Percentiles rank a stretch among this genome's conserved stretches.
Conservation (phyloP, 2,797 vertebrate genomes). For the Delichon dasypus region DNA sequence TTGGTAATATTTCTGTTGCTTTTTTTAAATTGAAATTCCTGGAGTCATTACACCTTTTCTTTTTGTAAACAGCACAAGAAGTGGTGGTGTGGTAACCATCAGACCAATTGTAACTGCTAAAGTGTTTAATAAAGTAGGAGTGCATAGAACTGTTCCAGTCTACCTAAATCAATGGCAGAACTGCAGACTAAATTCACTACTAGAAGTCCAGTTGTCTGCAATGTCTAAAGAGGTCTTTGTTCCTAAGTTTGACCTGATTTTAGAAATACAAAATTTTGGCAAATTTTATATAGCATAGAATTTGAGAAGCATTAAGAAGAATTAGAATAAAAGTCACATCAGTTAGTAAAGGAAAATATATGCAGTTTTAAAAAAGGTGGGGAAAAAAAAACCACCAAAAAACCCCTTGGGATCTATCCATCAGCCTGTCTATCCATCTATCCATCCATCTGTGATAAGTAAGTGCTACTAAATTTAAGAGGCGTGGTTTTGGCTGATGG, state of each 20-base stretch:
- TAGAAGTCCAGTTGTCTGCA: neutral
- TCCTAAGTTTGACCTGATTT: neutral
- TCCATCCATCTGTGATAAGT: neutral
- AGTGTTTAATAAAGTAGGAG: neutral
- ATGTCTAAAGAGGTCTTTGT: neutral
- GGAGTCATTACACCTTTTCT: neutral
- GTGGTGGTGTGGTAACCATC: neutral
- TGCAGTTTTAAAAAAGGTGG: rapidly evolving
- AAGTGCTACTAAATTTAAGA: neutral
- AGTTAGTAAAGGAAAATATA: neutral
- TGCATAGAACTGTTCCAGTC: neutral
- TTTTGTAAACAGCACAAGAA: neutral
- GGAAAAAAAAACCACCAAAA: neutral
- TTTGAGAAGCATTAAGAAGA: neutral
- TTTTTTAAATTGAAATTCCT: neutral
- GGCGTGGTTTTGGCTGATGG: neutral
- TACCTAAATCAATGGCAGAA: neutral
- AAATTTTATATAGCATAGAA: neutral
- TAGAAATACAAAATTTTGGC: neutral
- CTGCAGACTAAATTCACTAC: neutral
- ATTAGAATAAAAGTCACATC: neutral
- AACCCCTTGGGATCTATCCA: neutral
- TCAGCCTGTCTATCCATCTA: too few relatives aligned
- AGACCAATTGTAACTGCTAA: neutral
- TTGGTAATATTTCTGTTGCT: neutral